phyloP scores from a whole-genome alignment of 2,888 invertebrate species.

The Phengaris arion region DNA sequence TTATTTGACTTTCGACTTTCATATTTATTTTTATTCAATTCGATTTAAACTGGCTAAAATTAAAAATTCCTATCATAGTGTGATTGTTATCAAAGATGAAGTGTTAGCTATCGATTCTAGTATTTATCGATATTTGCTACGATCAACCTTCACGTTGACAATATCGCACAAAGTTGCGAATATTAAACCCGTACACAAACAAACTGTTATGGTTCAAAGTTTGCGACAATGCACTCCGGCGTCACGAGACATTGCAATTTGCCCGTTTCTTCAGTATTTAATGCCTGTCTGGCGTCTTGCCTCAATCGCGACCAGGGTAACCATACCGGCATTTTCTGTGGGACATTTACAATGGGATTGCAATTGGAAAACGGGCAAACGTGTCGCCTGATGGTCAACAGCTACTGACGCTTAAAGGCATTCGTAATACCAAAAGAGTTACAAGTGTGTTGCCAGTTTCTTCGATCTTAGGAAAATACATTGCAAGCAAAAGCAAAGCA shows the following conservation, averaged over 20 bases:
- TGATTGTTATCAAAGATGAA: not conserved
- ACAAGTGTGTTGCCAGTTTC: too few species aligned
- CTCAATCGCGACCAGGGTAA: conserved; percentile 33
- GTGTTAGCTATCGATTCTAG: not conserved
- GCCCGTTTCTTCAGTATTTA: conserved; percentile 35
- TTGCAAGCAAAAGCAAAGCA: too few species aligned
- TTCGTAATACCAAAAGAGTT: too few species aligned
- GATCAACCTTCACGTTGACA: not conserved
- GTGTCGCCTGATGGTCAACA: too few species aligned
- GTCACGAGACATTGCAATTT: conserved; percentile 54
- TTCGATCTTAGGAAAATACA: too few species aligned
- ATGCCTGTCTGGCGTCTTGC: conserved; percentile 35
- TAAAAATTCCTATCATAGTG: too few species aligned
- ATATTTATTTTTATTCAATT: too few species aligned
- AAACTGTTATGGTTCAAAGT: conserved; percentile 35
- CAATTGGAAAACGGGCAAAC: too few species aligned
- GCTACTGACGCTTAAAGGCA: too few species aligned
- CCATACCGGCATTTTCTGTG: not conserved
- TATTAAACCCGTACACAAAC: conserved; percentile 1
- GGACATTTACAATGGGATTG: too few species aligned
- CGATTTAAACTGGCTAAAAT: too few species aligned
- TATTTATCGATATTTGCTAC: not conserved
- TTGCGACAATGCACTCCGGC: conserved; percentile 43
- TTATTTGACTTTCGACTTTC: too few species aligned
- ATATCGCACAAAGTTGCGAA: conserved; percentile 17